Percentiles rank a stretch among this genome's conserved stretches.
These are phyloP conservation scores for Acromyrmex charruanus DNA, from an alignment of 1,140 invertebrate species.

Conservation along the genomic window DNA sequence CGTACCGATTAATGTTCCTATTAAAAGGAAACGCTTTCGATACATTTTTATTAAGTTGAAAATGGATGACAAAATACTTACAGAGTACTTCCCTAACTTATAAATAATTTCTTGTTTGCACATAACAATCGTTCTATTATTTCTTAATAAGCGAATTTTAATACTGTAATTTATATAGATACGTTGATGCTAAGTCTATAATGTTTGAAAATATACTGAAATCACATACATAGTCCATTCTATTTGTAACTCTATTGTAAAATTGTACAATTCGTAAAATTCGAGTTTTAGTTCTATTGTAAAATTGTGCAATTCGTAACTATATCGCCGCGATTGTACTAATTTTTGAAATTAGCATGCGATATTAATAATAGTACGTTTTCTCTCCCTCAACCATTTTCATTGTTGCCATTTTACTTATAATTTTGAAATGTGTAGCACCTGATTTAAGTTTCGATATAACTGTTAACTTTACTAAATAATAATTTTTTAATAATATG, in stretches of 20 bases:
- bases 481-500: background rate
- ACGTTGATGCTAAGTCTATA: background rate
- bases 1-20: slow-evolving; percentile 3
- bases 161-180: background rate
- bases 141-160: background rate
- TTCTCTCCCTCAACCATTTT: background rate
- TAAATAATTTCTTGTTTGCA: background rate
- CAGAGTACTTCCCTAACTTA: background rate
- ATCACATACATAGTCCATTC: background rate
- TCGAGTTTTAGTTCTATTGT: background rate
- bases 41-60: slow-evolving; percentile 13
- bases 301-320: background rate
- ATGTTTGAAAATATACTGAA: background rate
- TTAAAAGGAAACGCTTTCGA: slow-evolving; percentile 3
- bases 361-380: background rate
- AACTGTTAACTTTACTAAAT: slow-evolving; percentile 19
- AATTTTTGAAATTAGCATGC: slow-evolving; percentile 12
- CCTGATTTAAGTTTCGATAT: slow-evolving; percentile 24
- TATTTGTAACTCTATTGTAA: background rate
- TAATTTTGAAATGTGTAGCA: slow-evolving; percentile 16
- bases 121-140: background rate
- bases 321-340: background rate
- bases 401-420: slow-evolving; percentile 33
- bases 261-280: background rate
- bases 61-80: background rate